Evolutionary conservation across 1,140 invertebrate genomes (phyloP).

Genomic region (Alviniconcha marisindica): DNA sequence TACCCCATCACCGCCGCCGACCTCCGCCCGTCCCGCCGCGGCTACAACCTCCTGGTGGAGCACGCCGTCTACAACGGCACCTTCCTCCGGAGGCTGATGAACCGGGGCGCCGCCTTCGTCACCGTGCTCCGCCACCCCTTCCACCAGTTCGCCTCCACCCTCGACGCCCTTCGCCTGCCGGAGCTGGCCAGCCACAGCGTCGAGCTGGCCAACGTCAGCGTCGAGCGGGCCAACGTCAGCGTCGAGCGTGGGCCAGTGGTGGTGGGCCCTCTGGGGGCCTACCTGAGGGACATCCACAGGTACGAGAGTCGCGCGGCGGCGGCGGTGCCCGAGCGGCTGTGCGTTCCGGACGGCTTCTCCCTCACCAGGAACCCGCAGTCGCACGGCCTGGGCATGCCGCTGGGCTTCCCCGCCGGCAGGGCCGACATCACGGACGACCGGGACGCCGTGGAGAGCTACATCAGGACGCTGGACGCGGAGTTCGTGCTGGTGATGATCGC

Average conservation of each 20-base stretch:
- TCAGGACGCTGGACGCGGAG: slow-evolving; percentile 55
- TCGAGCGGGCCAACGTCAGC: not conserved
- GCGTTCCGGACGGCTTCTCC: slow-evolving; percentile 70
- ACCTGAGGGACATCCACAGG: slow-evolving; percentile 60
- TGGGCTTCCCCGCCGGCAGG: slow-evolving; percentile 64
- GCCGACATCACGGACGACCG: slow-evolving; percentile 49
- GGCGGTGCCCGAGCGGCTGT: slow-evolving; percentile 49
- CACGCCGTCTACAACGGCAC: slow-evolving; percentile 67
- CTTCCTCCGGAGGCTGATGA: slow-evolving; percentile 61
- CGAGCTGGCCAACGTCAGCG: slow-evolving; percentile 49
- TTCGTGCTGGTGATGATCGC: slow-evolving; percentile 79
- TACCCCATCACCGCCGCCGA: slow-evolving; percentile 53
- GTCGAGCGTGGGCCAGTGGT: slow-evolving; percentile 9
- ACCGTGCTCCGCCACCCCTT: slow-evolving; percentile 70
- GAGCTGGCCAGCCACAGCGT: slow-evolving; percentile 62
- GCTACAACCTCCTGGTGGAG: slow-evolving; percentile 66
- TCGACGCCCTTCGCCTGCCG: too few species aligned
- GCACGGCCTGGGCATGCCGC: slow-evolving; percentile 67
- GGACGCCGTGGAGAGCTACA: slow-evolving; percentile 53
- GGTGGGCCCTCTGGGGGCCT: slow-evolving; percentile 50
- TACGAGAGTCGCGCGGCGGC: slow-evolving; percentile 62
- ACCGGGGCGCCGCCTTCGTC: slow-evolving; percentile 59
- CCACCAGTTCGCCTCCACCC: slow-evolving; percentile 63
- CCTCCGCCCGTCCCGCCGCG: slow-evolving; percentile 49
- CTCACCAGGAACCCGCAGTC: slow-evolving; percentile 68